phyloP scores from a whole-genome alignment of 2,888 invertebrate genomes.

The Nomada lathburiana region DNA sequence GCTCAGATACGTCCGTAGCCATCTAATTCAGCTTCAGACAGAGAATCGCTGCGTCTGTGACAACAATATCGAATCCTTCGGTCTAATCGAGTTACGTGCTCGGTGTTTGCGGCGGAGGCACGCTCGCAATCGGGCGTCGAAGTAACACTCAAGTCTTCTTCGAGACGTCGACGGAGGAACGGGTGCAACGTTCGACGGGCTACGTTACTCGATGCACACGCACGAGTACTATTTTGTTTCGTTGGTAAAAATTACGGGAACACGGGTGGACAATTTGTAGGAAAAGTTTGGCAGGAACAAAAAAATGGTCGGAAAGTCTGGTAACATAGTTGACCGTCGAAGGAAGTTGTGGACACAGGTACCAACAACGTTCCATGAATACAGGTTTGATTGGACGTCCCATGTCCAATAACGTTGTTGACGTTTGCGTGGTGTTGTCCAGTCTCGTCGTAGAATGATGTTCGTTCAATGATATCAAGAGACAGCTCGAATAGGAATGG shows the following conservation, averaged over 20 bases:
- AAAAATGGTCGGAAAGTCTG: not conserved
- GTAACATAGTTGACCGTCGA: not conserved
- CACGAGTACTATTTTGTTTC: no score
- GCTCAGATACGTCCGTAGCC: not conserved
- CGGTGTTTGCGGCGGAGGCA: no score
- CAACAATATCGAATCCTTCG: constrained; percentile 6
- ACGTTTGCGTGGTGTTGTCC: constrained; percentile 49
- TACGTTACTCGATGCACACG: no score
- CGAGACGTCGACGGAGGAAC: no score
- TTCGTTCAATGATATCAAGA: constrained; percentile 42
- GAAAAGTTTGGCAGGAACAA: not conserved
- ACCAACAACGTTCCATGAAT: constrained; percentile 41
- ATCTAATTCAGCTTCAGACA: not conserved
- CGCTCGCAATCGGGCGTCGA: no score
- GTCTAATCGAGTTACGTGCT: not conserved
- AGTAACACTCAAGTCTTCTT: no score
- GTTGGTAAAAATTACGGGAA: not conserved
- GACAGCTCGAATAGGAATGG: constrained; percentile 30
- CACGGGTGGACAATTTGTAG: not conserved
- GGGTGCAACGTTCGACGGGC: no score
- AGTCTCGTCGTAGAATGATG: constrained; percentile 38
- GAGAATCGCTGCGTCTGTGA: not conserved
- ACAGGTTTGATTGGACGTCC: constrained; percentile 62
- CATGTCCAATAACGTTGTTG: constrained; percentile 58
- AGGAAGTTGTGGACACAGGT: not conserved